These are phyloP conservation scores for Mallotus villosus DNA, from an alignment of 2,797 vertebrate species.

Conservation along the genomic window DNA sequence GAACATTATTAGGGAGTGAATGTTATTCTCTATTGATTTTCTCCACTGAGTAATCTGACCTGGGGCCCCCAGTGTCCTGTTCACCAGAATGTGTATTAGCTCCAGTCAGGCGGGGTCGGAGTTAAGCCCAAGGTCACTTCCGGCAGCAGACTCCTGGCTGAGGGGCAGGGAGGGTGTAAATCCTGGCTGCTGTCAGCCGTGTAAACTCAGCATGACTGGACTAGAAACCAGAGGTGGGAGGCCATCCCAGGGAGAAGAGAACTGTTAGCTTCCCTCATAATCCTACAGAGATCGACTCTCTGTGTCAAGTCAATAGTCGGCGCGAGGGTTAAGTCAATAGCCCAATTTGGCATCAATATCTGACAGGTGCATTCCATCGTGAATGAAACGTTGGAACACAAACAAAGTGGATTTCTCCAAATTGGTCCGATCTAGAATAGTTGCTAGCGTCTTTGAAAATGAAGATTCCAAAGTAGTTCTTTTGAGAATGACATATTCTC, in stretches of 20 bases:
- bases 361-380: background rate
- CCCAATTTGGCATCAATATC: slow-evolving; percentile 1
- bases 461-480: background rate
- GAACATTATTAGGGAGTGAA: background rate
- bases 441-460: background rate
- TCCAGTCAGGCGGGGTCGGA: background rate
- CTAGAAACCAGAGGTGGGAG: slow-evolving; percentile 15
- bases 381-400: background rate
- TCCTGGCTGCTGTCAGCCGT: slow-evolving; percentile 18
- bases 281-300: background rate
- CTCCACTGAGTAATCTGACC: background rate
- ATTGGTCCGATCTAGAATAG: background rate
- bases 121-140: slow-evolving; percentile 8
- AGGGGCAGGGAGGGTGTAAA: slow-evolving; percentile 24
- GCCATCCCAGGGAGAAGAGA: slow-evolving; percentile 4
- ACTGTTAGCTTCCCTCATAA: slow-evolving; percentile 1
- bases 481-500: background rate
- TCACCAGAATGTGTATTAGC: slow-evolving; percentile 1
- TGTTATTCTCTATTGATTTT: background rate
- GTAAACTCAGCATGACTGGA: slow-evolving; percentile 24
- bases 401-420: background rate
- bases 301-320: background rate
- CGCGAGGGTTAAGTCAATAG: slow-evolving; percentile 12
- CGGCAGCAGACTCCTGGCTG: slow-evolving; percentile 11
- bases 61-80: slow-evolving; percentile 1